Percentiles rank a stretch among this genome's conserved stretches.
Conservation (phyloP, 37 sponge, comb jelly and placozoan genomes). For the Tethya wilhelma region DNA sequence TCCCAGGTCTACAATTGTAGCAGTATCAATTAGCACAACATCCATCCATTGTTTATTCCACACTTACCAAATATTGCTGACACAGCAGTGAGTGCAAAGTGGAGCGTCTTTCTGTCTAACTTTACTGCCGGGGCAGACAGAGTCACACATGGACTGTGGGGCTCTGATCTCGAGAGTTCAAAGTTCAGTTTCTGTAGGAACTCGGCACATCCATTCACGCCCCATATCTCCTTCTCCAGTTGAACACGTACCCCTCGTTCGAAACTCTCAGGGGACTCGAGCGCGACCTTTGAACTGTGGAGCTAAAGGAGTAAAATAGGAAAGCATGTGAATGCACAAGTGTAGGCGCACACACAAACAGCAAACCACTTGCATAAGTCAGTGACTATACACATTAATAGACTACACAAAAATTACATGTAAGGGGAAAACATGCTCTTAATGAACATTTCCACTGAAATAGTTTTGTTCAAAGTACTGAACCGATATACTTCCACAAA, state of each 20-base stretch:
- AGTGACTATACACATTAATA: too few species aligned
- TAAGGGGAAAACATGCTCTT: too few species aligned
- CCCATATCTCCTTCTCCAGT: constrained; percentile 60
- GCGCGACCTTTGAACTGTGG: constrained; percentile 26
- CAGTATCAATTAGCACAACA: neutral
- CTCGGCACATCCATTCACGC: constrained; percentile 26
- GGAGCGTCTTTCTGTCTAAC: constrained; percentile 53
- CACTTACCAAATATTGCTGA: constrained; percentile 82
- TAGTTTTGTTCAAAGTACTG: too few species aligned
- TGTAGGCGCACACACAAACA: too few species aligned
- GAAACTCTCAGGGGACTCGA: constrained; percentile 19
- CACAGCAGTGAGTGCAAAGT: constrained; percentile 55
- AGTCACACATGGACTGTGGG: constrained; percentile 29
- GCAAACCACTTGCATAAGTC: too few species aligned
- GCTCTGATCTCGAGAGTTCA: constrained; percentile 2
- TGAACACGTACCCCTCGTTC: constrained; percentile 39
- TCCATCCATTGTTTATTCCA: neutral
- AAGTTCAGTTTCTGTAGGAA: constrained; percentile 67
- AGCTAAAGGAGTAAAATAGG: constrained; percentile 49
- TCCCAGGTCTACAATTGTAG: neutral
- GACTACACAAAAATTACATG: too few species aligned
- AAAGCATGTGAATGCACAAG: too few species aligned
- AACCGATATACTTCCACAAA: too few species aligned
- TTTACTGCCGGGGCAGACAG: constrained; percentile 36
- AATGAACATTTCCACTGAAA: too few species aligned